These are phyloP conservation scores for Saturnia japonica DNA, from an alignment of 2,888 invertebrate species.

Conservation along the genomic window DNA sequence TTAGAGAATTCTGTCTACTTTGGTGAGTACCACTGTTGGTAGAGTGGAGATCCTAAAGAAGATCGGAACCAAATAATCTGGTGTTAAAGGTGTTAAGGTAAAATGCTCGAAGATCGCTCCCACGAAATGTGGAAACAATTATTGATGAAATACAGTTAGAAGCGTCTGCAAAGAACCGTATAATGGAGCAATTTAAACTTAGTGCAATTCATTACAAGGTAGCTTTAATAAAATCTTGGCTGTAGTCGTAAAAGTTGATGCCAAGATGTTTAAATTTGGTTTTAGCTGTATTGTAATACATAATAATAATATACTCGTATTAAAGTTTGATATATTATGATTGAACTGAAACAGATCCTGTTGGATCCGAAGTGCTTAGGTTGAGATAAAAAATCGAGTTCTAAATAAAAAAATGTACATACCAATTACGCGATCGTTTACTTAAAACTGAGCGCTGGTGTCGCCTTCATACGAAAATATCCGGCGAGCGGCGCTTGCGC, in stretches of 20 bases:
- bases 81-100: too few species aligned
- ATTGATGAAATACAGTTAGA: neutral
- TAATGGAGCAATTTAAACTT: neutral
- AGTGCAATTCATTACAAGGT: neutral
- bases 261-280: neutral
- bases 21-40: too few species aligned
- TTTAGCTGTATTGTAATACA: neutral
- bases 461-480: slow-evolving; percentile 66
- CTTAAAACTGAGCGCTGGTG: slow-evolving; percentile 48
- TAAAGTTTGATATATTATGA: neutral
- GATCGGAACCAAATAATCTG: too few species aligned
- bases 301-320: too few species aligned
- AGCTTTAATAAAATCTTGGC: neutral
- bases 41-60: too few species aligned
- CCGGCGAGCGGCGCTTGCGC: slow-evolving; percentile 50
- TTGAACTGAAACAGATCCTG: neutral
- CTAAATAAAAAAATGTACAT: neutral
- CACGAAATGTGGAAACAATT: neutral
- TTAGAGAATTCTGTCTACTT: too few species aligned
- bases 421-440: slow-evolving; percentile 2
- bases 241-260: neutral
- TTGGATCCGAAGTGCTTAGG: neutral
- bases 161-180: neutral
- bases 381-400: neutral
- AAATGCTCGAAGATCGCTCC: too few species aligned